A percentile compares a stretch with the other conserved stretches of the same genome.
Conservation (phyloP, 2,888 invertebrate species). For the Hesperia comma region DNA sequence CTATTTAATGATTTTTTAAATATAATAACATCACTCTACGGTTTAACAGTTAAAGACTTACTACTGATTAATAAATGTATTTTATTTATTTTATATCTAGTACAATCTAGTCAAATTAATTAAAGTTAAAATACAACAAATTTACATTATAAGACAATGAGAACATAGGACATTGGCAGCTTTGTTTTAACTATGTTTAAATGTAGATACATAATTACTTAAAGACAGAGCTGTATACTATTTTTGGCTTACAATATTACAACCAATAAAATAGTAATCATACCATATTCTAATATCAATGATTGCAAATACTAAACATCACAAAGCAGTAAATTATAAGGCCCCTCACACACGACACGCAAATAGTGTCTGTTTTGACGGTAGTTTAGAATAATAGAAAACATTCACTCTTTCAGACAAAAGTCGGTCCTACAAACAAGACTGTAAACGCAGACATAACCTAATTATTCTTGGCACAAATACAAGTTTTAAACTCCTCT, state of each 20-base stretch:
- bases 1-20: neutral
- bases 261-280: constrained; percentile 13
- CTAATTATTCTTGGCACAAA: no score
- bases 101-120: neutral
- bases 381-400: neutral
- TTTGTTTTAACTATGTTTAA: constrained; percentile 36
- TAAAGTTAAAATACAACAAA: constrained; percentile 8
- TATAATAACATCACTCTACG: constrained; percentile 7
- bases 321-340: constrained; percentile 9
- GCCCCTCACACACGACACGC: neutral
- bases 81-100: constrained; percentile 13
- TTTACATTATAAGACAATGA: neutral
- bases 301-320: neutral
- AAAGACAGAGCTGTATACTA: neutral
- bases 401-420: neutral
- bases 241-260: constrained; percentile 9
- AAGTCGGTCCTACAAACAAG: no score
- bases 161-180: constrained; percentile 44
- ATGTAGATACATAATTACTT: neutral
- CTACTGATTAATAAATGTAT: constrained; percentile 10
- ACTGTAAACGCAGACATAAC: no score
- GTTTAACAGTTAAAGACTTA: constrained; percentile 10
- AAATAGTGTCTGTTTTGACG: neutral
- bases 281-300: constrained; percentile 2
- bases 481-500: no score